phyloP scores from a whole-genome alignment of 2,113 vertebrate species.

The Rattus norvegicus region GRCr8 NC_086030.1:17586501-17587000 shows the following conservation, averaged over 20 bases:
- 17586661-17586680: background rate
- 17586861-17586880: background rate
- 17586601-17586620: background rate
- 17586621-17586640: background rate
- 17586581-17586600: background rate
- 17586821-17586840: fast-evolving
- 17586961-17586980: background rate
- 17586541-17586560: background rate
- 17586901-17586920: background rate
- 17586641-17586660: background rate
- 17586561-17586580: background rate
- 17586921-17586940: background rate
- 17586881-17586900: background rate
- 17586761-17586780: background rate
- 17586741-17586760: background rate
- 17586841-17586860: background rate
- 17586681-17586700: too few species aligned
- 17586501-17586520: background rate
- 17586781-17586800: background rate
- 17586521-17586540: background rate
- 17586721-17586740: background rate
- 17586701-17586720: too few species aligned
- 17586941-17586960: background rate
- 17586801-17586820: background rate
- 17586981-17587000: background rate